phyloP scores from a whole-genome alignment of 1,140 invertebrate genomes.

The Pseudomyrmex gracilis region DNA sequence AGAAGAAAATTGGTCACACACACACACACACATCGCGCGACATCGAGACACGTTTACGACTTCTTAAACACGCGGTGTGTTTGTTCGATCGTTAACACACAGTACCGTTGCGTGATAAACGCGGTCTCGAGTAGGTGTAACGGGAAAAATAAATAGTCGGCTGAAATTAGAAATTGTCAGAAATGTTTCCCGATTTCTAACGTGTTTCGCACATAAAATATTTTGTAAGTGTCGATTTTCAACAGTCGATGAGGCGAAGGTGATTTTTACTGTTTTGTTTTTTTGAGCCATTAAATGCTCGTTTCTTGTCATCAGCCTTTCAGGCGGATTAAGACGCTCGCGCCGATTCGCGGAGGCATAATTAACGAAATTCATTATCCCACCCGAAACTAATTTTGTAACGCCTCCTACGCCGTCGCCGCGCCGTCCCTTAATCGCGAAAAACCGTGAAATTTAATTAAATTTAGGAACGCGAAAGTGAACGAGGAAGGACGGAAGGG shows the following conservation, averaged over 20 bases:
- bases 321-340: conserved; percentile 64
- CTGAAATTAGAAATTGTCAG: neutral
- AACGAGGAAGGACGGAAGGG: conserved; percentile 78
- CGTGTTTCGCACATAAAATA: no score
- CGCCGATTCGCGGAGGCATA: conserved; percentile 78
- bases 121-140: neutral
- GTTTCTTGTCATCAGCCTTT: conserved; percentile 47
- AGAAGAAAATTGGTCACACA: conserved; percentile 30
- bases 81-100: conserved; percentile 10
- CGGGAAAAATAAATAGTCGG: neutral
- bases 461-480: conserved; percentile 85
- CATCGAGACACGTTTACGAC: conserved; percentile 38
- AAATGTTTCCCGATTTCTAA: neutral
- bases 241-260: no score
- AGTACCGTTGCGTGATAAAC: conserved; percentile 21
- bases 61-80: neutral
- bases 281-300: conserved; percentile 32
- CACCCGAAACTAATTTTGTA: conserved; percentile 84
- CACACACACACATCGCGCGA: no score
- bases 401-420: conserved; percentile 77
- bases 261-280: neutral
- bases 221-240: no score
- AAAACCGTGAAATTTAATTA: conserved; percentile 86
- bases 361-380: conserved; percentile 86
- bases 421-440: conserved; percentile 84